Evolutionary conservation across 2,888 invertebrate species (phyloP), one percentile per base, ranked within the genome.

Genomic region (Polyommatus iphigenia): DNA sequence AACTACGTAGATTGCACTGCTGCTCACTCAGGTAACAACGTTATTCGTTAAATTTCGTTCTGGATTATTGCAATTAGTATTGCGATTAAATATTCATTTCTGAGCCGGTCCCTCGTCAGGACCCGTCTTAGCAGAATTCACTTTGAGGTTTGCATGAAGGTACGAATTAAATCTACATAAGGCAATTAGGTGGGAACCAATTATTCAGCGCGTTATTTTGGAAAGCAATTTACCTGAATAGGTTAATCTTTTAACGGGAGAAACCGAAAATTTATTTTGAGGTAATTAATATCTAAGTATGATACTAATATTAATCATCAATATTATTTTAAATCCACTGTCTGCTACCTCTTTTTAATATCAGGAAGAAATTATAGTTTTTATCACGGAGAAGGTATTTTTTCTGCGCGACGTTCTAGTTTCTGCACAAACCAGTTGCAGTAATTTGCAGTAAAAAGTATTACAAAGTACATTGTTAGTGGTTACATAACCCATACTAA

Each of bases 121-220:
- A 46, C 50, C 50, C 24, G 50, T 73, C 73, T 73, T 15, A 73
- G 46, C 50, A 29, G 50, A 46, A 73, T 73, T 73, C 46, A 50
- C 73, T 73, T 73, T 73, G 73, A 73, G 73, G 73, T 73, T n/a
- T 20, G 72, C 41, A 72, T 41, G 72, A 24, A 72, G 20, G 41
- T 20, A 41, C 10, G 71, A 41, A 41, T 72, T 72, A 72, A 72
- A 72, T 72, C 41, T 72, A 72, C 41, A 72, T 72, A 72, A 72
- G 72, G 41, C 72, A 72, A 72, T 72, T 72, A 72, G 36, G 20
- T 41, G 41, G 4, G 72, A 72, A 72, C 41, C 41, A 72, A 41
- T 67, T 67, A 32, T 67, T 18, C 67, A 67, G 67, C 15, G 29
- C 67, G 32, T 29, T 67, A 67, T 67, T 67, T 67, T 67, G 6